Percentiles rank a stretch among this genome's conserved stretches.
These are phyloP conservation scores for Melitaea athalia DNA, from an alignment of 2,888 invertebrate species.

Conservation along the genomic window DNA sequence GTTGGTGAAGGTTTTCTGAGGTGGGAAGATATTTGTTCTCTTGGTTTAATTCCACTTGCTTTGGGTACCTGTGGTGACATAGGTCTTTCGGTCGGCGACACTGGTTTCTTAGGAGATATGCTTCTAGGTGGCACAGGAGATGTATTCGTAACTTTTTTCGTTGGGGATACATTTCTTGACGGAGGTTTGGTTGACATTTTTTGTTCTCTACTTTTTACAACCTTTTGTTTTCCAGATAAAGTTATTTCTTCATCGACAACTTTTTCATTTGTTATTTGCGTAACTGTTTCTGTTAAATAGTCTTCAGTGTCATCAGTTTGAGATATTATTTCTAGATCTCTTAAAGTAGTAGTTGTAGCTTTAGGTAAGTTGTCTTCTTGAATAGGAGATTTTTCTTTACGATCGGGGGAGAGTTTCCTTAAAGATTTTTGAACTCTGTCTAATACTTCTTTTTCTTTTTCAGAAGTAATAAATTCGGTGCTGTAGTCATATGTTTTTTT, in stretches of 20 bases:
- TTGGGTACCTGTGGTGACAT: slow-evolving; percentile 68
- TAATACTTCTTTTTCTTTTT: slow-evolving; percentile 68
- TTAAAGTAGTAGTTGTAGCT: slow-evolving; percentile 57
- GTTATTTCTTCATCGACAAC: slow-evolving; percentile 39
- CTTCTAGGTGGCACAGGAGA: slow-evolving; percentile 58
- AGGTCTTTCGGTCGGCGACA: slow-evolving; percentile 57
- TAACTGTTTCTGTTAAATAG: slow-evolving; percentile 32
- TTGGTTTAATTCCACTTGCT: slow-evolving; percentile 58
- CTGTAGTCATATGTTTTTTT: not conserved
- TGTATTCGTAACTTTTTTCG: slow-evolving; percentile 57
- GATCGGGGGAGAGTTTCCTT: slow-evolving; percentile 68
- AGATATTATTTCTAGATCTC: slow-evolving; percentile 53
- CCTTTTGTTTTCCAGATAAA: slow-evolving; percentile 42
- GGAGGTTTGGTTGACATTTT: slow-evolving; percentile 54
- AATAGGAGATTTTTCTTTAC: slow-evolving; percentile 58
- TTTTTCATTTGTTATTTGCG: slow-evolving; percentile 33
- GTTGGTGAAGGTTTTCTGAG: slow-evolving; percentile 58
- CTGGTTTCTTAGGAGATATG: slow-evolving; percentile 66
- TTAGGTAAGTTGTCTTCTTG: slow-evolving; percentile 59
- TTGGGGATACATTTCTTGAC: slow-evolving; percentile 65
- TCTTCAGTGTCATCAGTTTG: slow-evolving; percentile 40
- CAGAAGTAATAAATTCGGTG: slow-evolving; percentile 44
- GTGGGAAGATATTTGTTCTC: slow-evolving; percentile 56
- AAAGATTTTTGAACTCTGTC: slow-evolving; percentile 69
- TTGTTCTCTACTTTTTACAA: slow-evolving; percentile 49